These are phyloP conservation scores for Mionectes macconnelli DNA, from an alignment of 2,113 vertebrate genomes.

Conservation along the genomic window DNA sequence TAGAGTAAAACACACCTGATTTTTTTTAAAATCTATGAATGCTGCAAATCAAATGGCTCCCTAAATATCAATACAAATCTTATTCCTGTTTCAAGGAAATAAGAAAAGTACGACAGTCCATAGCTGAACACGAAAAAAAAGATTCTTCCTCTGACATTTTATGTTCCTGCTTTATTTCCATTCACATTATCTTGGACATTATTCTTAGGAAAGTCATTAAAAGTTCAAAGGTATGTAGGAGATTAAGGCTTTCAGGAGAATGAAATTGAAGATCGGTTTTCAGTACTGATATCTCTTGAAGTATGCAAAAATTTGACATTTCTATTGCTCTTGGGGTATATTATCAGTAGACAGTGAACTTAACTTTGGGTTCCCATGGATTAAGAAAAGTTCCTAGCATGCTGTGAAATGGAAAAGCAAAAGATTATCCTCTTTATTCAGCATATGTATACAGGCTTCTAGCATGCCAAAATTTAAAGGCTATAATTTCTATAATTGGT, in stretches of 20 bases:
- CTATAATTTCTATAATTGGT: neutral
- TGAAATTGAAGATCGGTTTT: neutral
- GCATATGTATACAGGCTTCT: neutral
- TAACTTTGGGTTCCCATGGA: neutral
- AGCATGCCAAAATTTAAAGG: neutral
- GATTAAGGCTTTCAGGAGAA: slow-evolving; percentile 17
- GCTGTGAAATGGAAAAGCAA: slow-evolving; percentile 1
- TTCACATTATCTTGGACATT: neutral
- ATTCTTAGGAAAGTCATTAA: slow-evolving; percentile 15
- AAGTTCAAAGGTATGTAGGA: slow-evolving; percentile 38
- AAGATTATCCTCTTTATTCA: slow-evolving; percentile 18
- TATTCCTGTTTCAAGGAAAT: neutral
- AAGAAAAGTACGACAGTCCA: neutral
- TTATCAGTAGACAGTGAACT: slow-evolving; percentile 40
- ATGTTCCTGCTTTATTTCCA: neutral
- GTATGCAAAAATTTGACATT: slow-evolving; percentile 16
- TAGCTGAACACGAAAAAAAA: neutral
- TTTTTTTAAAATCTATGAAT: neutral
- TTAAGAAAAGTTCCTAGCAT: slow-evolving; percentile 4
- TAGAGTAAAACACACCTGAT: neutral
- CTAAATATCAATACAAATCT: neutral
- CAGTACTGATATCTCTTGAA: neutral
- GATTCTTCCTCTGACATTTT: neutral
- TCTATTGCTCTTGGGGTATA: neutral
- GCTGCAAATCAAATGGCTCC: neutral